Base-by-base conservation (phyloP, 37 sponge, comb jelly and placozoan species). In the Axinella damicornis region DNA sequence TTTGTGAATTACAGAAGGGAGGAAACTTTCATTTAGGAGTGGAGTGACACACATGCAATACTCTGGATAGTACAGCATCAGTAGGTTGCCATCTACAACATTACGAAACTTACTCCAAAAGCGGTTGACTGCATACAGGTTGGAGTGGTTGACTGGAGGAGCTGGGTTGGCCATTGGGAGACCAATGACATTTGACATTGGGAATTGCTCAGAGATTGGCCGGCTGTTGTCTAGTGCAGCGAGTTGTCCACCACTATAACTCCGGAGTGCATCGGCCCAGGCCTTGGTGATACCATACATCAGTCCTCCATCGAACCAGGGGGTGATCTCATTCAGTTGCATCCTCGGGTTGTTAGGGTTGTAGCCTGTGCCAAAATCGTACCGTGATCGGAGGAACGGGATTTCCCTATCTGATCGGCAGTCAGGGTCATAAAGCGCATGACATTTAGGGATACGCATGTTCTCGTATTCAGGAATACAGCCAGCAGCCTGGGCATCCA, bases 291-390 rank as follows among this genome's bases (percentile, higher is more conserved):
- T 82, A 25, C 98, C 98, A 61, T 98, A 98, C 68, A 98, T 80
- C 27, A 96, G 87, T 4, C 94, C 92, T 9, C 94, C 98, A 68
- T 98, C 98, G 28, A 98, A 78, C 93, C 94, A 98, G 0, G 98
- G 96, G 16, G 94, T 96, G 76, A 98, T 96, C 65, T 95, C 95
- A 58, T 98, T 98, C 81, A 98, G 83, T 92, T 98, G 98, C 90
- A 85, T 68, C 40, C 98, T 76, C 0, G 98, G 98, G 24, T 82
- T 88, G 76, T 94, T 89, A 15, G 98, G 96, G 33, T 71, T 40
- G 66, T 93, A 90, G 24, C 98, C 98, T 36, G 96, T 95, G 2
- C 82, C 28, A 38, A 88, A 84, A 53, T 94, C 88, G 83, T 94
- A 98, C 57, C 94, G 89, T 72, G 79, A 70, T 19, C 98, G 79